Conservation (phyloP, 2,888 invertebrate genomes). For the Esperia sulphurella region DNA sequence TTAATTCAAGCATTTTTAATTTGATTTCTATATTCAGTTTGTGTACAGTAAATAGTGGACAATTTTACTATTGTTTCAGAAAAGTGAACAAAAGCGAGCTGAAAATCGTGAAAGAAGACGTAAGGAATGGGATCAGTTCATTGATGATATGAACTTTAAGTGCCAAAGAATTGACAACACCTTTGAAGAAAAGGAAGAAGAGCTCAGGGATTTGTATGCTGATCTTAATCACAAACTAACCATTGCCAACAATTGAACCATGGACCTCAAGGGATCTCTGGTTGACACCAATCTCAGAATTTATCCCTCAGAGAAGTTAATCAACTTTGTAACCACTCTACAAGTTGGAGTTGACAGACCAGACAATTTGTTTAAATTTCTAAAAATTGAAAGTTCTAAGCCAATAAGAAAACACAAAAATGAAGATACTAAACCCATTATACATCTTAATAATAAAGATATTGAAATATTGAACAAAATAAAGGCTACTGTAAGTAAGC, state of each 20-base stretch:
- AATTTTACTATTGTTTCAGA: conserved; percentile 29
- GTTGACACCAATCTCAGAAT: conserved; percentile 82
- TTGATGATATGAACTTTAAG: conserved; percentile 87
- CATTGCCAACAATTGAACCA: conserved; percentile 67
- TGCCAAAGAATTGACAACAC: conserved; percentile 87
- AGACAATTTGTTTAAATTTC: conserved; percentile 61
- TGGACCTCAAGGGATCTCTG: conserved; percentile 80
- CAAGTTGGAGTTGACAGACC: conserved; percentile 71
- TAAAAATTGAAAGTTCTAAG: conserved; percentile 14
- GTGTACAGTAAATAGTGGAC: too few species aligned
- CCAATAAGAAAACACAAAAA: conserved; percentile 3
- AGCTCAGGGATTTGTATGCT: conserved; percentile 85
- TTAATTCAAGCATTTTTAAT: too few species aligned
- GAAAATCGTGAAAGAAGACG: conserved; percentile 53
- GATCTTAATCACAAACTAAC: conserved; percentile 87
- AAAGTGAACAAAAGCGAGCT: conserved; percentile 35
- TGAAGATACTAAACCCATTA: conserved; percentile 21
- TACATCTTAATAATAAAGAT: conserved; percentile 40
- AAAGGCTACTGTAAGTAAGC: conserved; percentile 24
- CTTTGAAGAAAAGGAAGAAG: conserved; percentile 88
- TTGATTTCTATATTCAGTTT: too few species aligned
- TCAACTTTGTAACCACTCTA: conserved; percentile 74
- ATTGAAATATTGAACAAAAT: conserved; percentile 45
- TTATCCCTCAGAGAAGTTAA: conserved; percentile 79
- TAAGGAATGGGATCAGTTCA: conserved; percentile 85